A percentile compares a stretch with the other conserved stretches of the same genome.
These are phyloP conservation scores for Scaptomyza parva DNA, from an alignment of 2,888 invertebrate genomes.

Conservation along the genomic window DNA sequence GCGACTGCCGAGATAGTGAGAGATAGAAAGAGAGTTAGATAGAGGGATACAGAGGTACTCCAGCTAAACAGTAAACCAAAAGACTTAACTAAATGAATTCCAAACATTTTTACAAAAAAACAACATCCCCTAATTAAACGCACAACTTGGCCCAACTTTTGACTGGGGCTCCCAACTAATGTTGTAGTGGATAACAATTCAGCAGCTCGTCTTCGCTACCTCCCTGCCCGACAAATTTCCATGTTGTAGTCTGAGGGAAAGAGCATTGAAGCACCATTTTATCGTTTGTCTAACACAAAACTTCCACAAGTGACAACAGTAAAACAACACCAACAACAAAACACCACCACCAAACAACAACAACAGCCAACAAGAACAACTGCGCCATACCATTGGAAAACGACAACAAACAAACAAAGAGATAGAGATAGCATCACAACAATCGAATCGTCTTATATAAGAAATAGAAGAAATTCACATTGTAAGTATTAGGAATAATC, in stretches of 20 bases:
- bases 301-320: conserved; percentile 40
- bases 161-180: conserved; percentile 32
- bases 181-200: conserved; percentile 28
- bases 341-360: conserved; percentile 49
- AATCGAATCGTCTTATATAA: conserved; percentile 20
- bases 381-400: conserved; percentile 82
- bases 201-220: conserved; percentile 21
- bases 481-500: conserved; percentile 16
- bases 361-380: conserved; percentile 67
- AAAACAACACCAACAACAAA: conserved; percentile 44
- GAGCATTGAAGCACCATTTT: conserved; percentile 37
- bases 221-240: not conserved
- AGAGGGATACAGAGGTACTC: too few relatives aligned
- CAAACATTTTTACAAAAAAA: conserved; percentile 4
- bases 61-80: conserved; percentile 29
- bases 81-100: conserved; percentile 39
- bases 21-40: too few relatives aligned
- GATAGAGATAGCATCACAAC: conserved; percentile 46
- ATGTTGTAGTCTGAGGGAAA: conserved; percentile 12
- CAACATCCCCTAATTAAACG: conserved; percentile 39
- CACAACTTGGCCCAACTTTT: conserved; percentile 51
- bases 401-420: conserved; percentile 13
- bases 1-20: conserved; percentile 38
- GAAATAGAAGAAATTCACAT: conserved; percentile 14
- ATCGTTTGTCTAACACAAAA: conserved; percentile 52